A percentile compares a stretch with the other conserved stretches of the same genome.
Conservation (phyloP, 1,140 invertebrate species). For the Zaprionus tsacasi region DNA sequence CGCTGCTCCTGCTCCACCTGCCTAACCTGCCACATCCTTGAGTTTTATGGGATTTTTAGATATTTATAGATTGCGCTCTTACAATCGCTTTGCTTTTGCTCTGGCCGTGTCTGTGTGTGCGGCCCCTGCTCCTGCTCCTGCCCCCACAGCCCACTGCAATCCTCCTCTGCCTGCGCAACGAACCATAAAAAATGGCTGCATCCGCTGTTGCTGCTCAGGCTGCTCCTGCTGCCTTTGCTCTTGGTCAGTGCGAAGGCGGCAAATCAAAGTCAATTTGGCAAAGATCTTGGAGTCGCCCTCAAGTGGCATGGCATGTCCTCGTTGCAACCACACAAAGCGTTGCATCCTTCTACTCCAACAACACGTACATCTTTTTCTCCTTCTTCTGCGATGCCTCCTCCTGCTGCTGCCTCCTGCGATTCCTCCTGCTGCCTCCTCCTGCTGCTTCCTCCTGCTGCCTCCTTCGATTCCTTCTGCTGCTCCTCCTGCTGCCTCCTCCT, state of each 20-base stretch:
- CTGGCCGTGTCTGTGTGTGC: background rate
- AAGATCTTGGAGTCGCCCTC: constrained; percentile 38
- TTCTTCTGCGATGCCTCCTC: background rate
- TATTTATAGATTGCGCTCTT: constrained; percentile 76
- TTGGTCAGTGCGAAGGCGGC: constrained; percentile 35
- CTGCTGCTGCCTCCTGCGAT: background rate
- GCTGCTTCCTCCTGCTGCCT: constrained; percentile 2
- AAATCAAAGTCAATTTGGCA: constrained; percentile 55
- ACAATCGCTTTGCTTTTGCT: constrained; percentile 34
- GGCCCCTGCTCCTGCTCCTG: background rate
- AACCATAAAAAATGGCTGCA: constrained; percentile 73
- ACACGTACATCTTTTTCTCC: background rate
- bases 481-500: no score
- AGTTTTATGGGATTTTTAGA: constrained; percentile 77
- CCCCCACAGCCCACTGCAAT: constrained; percentile 17
- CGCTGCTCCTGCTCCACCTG: background rate
- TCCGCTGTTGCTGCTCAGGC: background rate
- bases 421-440: no score
- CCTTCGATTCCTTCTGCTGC: no score
- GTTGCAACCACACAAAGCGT: constrained; percentile 42
- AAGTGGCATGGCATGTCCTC: constrained; percentile 47
- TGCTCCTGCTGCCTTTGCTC: constrained; percentile 3
- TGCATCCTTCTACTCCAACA: background rate
- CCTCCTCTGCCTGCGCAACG: constrained; percentile 31
- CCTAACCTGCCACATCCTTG: constrained; percentile 45